These are phyloP conservation scores for Meta bourneti DNA, from an alignment of 2,888 invertebrate genomes.

Conservation along the genomic window DNA sequence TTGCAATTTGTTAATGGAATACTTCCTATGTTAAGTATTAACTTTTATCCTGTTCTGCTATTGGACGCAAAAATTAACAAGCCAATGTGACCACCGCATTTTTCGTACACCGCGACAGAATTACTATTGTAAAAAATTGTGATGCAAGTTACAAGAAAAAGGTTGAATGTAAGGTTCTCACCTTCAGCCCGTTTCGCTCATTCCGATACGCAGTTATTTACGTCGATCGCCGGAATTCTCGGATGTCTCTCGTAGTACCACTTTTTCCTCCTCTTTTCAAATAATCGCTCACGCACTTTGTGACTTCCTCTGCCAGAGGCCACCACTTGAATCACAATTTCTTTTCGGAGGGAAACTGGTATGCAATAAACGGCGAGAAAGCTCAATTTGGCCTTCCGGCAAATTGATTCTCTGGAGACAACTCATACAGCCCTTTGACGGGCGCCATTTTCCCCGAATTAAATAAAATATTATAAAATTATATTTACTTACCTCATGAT, in stretches of 20 bases:
- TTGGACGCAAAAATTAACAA: too few species aligned
- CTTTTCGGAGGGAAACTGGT: constrained; percentile 34
- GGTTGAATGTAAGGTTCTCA: too few species aligned
- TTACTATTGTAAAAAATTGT: too few species aligned
- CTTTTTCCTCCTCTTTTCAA: constrained; percentile 31
- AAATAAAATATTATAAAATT: too few species aligned
- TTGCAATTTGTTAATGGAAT: too few species aligned
- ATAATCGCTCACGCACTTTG: constrained; percentile 12
- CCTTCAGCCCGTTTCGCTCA: constrained; percentile 50
- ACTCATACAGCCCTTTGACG: too few species aligned
- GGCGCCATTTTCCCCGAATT: too few species aligned
- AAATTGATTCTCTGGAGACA: not conserved
- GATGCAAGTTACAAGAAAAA: too few species aligned
- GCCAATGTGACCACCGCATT: not conserved
- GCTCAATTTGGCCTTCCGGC: not conserved
- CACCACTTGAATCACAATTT: constrained; percentile 22
- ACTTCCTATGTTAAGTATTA: too few species aligned
- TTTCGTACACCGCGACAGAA: not conserved
- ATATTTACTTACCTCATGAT: not conserved
- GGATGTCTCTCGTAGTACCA: too few species aligned
- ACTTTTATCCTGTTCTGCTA: too few species aligned
- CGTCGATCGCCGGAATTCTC: too few species aligned
- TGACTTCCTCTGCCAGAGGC: constrained; percentile 20
- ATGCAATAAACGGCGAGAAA: constrained; percentile 30
- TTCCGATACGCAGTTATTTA: constrained; percentile 36